Percentiles rank a stretch among this genome's conserved stretches.
phyloP scores from a whole-genome alignment of 2,888 invertebrate species.

The Hololepta plana region DNA sequence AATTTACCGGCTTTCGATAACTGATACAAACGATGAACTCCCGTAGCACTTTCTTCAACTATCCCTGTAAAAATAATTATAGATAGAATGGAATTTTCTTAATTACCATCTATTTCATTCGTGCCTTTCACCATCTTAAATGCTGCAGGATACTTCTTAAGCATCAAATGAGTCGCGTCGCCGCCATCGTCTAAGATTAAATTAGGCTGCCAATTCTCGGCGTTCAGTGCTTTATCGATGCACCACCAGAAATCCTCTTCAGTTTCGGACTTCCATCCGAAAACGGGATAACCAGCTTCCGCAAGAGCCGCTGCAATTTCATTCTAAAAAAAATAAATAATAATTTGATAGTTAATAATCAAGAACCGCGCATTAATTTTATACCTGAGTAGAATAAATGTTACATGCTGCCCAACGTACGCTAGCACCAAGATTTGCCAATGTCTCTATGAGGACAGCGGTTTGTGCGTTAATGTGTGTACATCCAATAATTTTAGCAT shows the following conservation, averaged over 20 bases:
- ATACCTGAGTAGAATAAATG: constrained; percentile 86
- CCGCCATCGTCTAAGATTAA: constrained; percentile 97
- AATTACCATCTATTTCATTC: constrained; percentile 4
- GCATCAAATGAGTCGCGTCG: constrained; percentile 90
- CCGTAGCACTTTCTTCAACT: constrained; percentile 94
- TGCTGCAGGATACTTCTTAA: constrained; percentile 85
- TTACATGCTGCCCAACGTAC: constrained; percentile 96
- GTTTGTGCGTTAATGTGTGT: constrained; percentile 98
- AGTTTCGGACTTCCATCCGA: constrained; percentile 93
- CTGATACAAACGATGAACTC: constrained; percentile 93
- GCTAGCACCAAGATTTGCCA: constrained; percentile 74
- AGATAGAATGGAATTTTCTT: constrained; percentile 5
- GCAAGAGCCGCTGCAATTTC: constrained; percentile 94
- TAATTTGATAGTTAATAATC: too few relatives aligned
- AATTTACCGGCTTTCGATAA: constrained; percentile 86
- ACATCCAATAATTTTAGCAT: constrained; percentile 88
- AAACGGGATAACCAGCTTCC: constrained; percentile 75
- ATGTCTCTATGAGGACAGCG: constrained; percentile 82
- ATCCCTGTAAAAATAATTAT: constrained; percentile 44
- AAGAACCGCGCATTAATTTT: not conserved
- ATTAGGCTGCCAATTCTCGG: constrained; percentile 90
- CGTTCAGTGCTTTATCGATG: constrained; percentile 86
- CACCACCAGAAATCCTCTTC: constrained; percentile 99
- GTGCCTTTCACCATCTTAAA: constrained; percentile 80
- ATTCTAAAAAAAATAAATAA: constrained; percentile 46